Percentiles rank a stretch among this genome's conserved stretches.
Conservation (phyloP, 2,888 invertebrate species). For the Priocnemis perturbator region DNA sequence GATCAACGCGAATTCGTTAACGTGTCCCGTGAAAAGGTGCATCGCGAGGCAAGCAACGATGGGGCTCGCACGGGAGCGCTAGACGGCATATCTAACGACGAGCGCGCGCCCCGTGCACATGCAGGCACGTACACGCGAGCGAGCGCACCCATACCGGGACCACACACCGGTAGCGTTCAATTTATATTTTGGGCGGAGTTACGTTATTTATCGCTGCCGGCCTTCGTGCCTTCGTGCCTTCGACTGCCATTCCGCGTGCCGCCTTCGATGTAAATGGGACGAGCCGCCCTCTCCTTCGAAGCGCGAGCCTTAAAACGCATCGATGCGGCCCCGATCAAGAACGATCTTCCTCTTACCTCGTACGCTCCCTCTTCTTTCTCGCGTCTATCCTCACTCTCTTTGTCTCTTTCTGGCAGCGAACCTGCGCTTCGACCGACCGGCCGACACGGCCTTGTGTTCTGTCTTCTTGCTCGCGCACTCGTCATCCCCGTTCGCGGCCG, state of each 20-base stretch:
- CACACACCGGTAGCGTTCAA: slow-evolving; percentile 71
- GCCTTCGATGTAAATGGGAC: slow-evolving; percentile 64
- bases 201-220: slow-evolving; percentile 67
- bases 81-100: too few relatives aligned
- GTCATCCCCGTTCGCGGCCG: too few relatives aligned
- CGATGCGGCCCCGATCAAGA: slow-evolving; percentile 28
- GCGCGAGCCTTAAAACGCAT: slow-evolving; percentile 42
- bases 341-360: slow-evolving; percentile 12
- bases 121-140: slow-evolving; percentile 30
- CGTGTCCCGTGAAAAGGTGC: background rate
- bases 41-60: too few relatives aligned
- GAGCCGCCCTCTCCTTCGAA: slow-evolving; percentile 49
- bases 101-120: slow-evolving; percentile 17
- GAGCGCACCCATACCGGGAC: slow-evolving; percentile 50
- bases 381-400: slow-evolving; percentile 4
- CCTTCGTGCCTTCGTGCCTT: slow-evolving; percentile 59
- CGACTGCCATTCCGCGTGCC: slow-evolving; percentile 62
- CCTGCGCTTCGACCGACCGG: too few relatives aligned
- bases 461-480: too few relatives aligned
- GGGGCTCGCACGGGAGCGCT: too few relatives aligned
- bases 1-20: slow-evolving; percentile 2
- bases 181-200: slow-evolving; percentile 72
- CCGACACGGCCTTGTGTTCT: too few relatives aligned
- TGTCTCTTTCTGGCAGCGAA: too few relatives aligned
- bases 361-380: slow-evolving; percentile 17